phyloP scores from a whole-genome alignment of 2,888 invertebrate species.

The Chorisops tibialis region DNA sequence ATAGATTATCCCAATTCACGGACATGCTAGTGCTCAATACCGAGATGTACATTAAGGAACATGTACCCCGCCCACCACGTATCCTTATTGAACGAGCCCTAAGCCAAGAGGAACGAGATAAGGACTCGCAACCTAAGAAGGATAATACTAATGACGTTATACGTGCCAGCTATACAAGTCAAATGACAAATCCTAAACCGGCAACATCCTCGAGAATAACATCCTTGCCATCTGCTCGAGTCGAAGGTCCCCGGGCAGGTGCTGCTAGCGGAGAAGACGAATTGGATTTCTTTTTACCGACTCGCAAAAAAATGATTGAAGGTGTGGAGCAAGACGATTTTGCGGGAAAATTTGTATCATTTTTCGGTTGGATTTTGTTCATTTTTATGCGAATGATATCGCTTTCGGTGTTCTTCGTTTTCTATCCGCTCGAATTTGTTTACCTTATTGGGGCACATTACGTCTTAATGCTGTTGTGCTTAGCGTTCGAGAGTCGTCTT shows the following conservation, averaged over 20 bases:
- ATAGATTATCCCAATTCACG: conserved; percentile 45
- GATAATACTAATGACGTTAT: conserved; percentile 20
- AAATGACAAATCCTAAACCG: conserved; percentile 19
- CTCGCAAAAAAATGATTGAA: conserved; percentile 56
- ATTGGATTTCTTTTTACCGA: conserved; percentile 49
- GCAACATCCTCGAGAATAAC: conserved; percentile 10
- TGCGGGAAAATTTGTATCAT: conserved; percentile 64
- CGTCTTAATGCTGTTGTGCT: conserved; percentile 60
- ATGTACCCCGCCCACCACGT: conserved; percentile 54
- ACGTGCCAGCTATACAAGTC: conserved; percentile 16
- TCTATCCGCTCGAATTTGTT: conserved; percentile 62
- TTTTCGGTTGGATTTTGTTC: conserved; percentile 75
- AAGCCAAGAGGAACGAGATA: conserved; percentile 51
- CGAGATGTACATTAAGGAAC: conserved; percentile 56
- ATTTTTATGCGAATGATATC: conserved; percentile 68
- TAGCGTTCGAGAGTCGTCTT: conserved; percentile 63
- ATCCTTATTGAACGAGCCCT: conserved; percentile 51
- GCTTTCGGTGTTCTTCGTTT: conserved; percentile 66
- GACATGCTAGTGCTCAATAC: conserved; percentile 57
- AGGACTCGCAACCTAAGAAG: conserved; percentile 32
- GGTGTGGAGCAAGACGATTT: conserved; percentile 74
- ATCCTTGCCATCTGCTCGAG: conserved; percentile 1
- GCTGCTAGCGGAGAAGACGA: conserved; percentile 35
- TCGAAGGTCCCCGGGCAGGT: neutral
- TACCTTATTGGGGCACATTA: conserved; percentile 63